A percentile compares a stretch with the other conserved stretches of the same genome.
These are phyloP conservation scores for Poecilia latipinna DNA, from an alignment of 2,113 vertebrate species.

Conservation along the genomic window DNA sequence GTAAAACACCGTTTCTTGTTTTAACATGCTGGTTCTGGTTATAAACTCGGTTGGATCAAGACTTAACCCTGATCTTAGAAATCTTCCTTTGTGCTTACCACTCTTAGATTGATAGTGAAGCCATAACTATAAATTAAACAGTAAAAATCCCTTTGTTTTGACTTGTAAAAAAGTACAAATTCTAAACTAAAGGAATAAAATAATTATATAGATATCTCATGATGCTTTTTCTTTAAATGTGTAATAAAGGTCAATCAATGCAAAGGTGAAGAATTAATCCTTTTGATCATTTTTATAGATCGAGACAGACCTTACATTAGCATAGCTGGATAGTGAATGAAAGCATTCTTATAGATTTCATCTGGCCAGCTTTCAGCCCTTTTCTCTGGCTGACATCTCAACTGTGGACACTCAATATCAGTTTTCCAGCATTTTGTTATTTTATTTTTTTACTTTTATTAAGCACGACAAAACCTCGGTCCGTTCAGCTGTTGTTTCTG, in stretches of 20 bases:
- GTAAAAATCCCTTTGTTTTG: too few relatives aligned
- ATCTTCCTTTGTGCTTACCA: neutral
- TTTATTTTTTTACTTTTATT: constrained; percentile 46
- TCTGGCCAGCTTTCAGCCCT: neutral
- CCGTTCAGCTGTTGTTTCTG: constrained; percentile 78
- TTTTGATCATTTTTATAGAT: neutral
- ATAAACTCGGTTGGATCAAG: neutral
- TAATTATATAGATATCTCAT: too few relatives aligned
- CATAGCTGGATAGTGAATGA: neutral
- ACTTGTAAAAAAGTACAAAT: too few relatives aligned
- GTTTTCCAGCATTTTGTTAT: constrained; percentile 65
- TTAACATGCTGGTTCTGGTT: neutral
- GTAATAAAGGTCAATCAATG: neutral
- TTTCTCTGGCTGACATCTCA: constrained; percentile 36
- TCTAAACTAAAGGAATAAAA: too few relatives aligned
- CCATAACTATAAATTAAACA: too few relatives aligned
- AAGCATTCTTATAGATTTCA: neutral
- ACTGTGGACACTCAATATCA: constrained; percentile 63
- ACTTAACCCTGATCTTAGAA: neutral
- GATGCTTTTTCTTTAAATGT: neutral
- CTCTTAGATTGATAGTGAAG: neutral
- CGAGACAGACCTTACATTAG: neutral
- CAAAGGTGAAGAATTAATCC: neutral
- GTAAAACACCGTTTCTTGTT: neutral
- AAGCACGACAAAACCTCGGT: constrained; percentile 67